phyloP scores from a whole-genome alignment of 2,888 invertebrate genomes.

The Lampropteryx suffumata region DNA sequence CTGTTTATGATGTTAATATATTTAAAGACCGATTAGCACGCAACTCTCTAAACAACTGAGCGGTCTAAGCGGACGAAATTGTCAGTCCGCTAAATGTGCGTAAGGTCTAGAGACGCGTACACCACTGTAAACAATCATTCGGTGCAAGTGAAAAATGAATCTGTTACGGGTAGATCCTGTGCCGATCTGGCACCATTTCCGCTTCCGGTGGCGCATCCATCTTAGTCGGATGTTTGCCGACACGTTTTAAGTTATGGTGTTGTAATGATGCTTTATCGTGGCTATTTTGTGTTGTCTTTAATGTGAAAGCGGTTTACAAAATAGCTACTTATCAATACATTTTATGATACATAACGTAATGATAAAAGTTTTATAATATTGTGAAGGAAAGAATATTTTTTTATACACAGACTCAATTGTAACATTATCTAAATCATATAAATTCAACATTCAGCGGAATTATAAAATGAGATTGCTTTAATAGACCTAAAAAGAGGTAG shows the following conservation, averaged over 20 bases:
- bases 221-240: slow-evolving; percentile 69
- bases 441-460: no score
- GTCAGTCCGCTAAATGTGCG: slow-evolving; percentile 7
- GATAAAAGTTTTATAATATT: no score
- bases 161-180: slow-evolving; percentile 62
- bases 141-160: slow-evolving; percentile 66
- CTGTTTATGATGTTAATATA: no score
- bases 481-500: no score
- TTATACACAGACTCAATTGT: no score
- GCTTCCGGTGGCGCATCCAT: slow-evolving; percentile 68
- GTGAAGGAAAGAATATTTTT: no score
- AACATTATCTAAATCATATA: no score
- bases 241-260: slow-evolving; percentile 67
- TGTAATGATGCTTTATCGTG: slow-evolving; percentile 42
- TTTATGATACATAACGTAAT: no score
- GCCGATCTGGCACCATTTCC: slow-evolving; percentile 70
- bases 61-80: slow-evolving; percentile 5
- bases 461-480: no score
- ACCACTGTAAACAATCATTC: slow-evolving; percentile 13
- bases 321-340: no score
- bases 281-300: slow-evolving; percentile 2
- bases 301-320: neutral
- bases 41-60: no score
- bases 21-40: no score
- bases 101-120: slow-evolving; percentile 1